A percentile compares a stretch with the other conserved stretches of the same genome.
phyloP scores from a whole-genome alignment of 2,113 vertebrate species.

The Jaculus jaculus region DNA sequence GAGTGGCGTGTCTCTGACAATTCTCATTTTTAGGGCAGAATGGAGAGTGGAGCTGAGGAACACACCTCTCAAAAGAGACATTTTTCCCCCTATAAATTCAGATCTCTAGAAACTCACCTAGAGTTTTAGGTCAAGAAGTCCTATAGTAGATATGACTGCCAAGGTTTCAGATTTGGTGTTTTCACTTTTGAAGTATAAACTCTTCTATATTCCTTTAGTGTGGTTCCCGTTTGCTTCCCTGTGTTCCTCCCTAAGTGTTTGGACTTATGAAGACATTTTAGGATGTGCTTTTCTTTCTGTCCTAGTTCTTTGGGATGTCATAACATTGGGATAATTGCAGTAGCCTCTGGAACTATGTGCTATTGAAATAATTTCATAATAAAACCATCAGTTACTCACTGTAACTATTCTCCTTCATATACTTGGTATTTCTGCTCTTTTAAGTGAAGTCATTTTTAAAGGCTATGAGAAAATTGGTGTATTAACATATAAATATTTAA shows the following conservation, averaged over 20 bases:
- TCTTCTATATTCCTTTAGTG: neutral
- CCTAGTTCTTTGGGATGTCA: neutral
- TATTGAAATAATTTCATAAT: conserved; percentile 17
- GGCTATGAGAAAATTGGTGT: neutral
- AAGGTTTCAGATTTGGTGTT: neutral
- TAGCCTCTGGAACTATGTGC: conserved; percentile 12
- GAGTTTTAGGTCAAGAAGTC: neutral
- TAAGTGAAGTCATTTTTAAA: conserved; percentile 7
- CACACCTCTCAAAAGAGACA: neutral
- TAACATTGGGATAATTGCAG: conserved; percentile 40
- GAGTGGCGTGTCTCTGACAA: neutral
- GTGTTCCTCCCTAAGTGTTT: neutral
- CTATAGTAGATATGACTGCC: neutral
- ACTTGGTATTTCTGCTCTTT: neutral
- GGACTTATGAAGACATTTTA: neutral
- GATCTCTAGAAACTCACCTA: neutral
- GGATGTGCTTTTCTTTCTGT: conserved; percentile 21
- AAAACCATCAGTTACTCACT: conserved; percentile 8
- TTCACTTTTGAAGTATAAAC: conserved; percentile 38
- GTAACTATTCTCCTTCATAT: neutral
- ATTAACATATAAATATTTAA: conserved; percentile 20
- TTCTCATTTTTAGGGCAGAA: neutral
- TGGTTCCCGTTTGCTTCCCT: neutral
- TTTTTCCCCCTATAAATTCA: neutral
- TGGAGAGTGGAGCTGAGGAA: neutral